Base-by-base conservation (phyloP, 2,888 invertebrate genomes). In the Sceliomorpha sp. region DNA sequence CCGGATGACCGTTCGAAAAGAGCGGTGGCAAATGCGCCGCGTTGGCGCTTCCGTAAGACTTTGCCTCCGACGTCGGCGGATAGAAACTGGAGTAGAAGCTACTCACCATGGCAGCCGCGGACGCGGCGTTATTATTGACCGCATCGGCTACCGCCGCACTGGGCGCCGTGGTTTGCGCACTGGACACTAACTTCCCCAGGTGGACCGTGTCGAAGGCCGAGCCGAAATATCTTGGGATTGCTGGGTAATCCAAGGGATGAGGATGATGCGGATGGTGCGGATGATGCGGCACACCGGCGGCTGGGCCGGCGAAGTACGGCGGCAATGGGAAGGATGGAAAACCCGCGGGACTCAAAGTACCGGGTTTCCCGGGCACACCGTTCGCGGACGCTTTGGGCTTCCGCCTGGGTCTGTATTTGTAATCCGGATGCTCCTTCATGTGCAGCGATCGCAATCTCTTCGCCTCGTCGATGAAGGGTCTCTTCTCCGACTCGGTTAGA, bases 391-490 rank as follows among this genome's bases (percentile, higher is more conserved):
- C 92, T 88, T 95, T 95, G 48, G 95, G 94, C 89, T 96, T 96
- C 88, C 95, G 91, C 74, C 95, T 91, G 60, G 96, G 96, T 53
- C 96, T 90, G 90, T 96, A 96, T 89, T 96, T 96, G 90, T 96
- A 96, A 84, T 96, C 95, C 0, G 96, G 96, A 84, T 96, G 95
- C 83, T 96, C 95, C 89, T 95, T 95, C 95, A 95, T 97, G 91
- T 97, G 96, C 81, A 94, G 89, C 0, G 95, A 94, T 4, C 98
- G 90, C 66, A 98, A 89, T 31, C 97, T 90, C 87, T 98, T 98
- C 0, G 98, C 97, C 88, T 98, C 97, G 85, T 98, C 98, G 77
- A 98, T 97, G 89, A 97, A 98, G 1, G 97, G 98, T 64, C 96
- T 90, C 86, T 98, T 98, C 78, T 97, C 96, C 70, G 92, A 90